Evolutionary conservation across 2,113 vertebrate genomes (phyloP), one percentile per base, ranked within the genome.

Genomic region (Hiodon alosoides): DNA sequence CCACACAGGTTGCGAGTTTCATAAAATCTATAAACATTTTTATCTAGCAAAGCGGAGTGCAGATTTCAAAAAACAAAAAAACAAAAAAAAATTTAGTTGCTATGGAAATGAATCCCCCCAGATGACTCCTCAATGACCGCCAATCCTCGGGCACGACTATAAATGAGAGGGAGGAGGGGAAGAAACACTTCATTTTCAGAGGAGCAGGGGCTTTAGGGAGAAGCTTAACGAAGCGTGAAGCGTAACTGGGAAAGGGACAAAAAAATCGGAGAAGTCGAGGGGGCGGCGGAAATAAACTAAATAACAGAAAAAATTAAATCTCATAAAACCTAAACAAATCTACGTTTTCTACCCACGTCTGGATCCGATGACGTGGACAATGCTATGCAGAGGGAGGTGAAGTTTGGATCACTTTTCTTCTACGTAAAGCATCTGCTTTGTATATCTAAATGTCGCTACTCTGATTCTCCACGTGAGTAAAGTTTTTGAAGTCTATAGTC

Each of bases 201-300:
- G 83, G 86, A 87, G 88, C 73, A 74, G 77, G 88, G 83, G 86
- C 78, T 78, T 83, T 79, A 83, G 83, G 78, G 80, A 79, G 85
- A 84, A 84, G 86, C 80, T 85, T 84, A 78, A 84, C 80, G 83
- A 86, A 88, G 81, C 89, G 87, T 90, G 89, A 89, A 89, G 84
- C 85, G 82, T 82, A 87, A 86, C 86, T 85, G 84, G 83, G 76
- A 83, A 83, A 77, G 83, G 81, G 83, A 90, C 87, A 90, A 89
- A 91, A 87, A 61, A 73, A 67, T 74, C 84, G 79, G 80, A 78
- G 81, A 66, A 76, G 80, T 46, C 46, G 16, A 66, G 17, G 11
- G 58, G 53, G 55, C 2, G 46, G 57, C 46, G 54, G 16, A 31
- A 57, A 67, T 55, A 74, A 75, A 53, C 79, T 79, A 76, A 76